These are phyloP conservation scores for Rugalucina vietnamica DNA, from an alignment of 2,888 invertebrate species.

Conservation along the genomic window DNA sequence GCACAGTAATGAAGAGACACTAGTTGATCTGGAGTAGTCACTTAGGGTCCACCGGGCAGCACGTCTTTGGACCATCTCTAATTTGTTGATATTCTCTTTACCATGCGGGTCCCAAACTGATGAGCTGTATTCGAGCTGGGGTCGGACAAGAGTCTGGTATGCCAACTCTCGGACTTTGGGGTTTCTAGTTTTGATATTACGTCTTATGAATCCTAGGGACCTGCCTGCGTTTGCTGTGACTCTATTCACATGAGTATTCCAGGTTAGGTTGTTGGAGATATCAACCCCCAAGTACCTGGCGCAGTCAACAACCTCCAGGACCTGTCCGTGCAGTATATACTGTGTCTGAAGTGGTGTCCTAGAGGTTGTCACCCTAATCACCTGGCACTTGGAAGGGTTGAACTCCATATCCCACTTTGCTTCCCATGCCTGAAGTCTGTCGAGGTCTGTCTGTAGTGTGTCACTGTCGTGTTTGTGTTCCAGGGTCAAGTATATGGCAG, in stretches of 20 bases:
- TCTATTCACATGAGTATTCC: background rate
- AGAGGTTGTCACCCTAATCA: background rate
- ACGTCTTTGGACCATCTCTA: background rate
- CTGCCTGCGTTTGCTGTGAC: background rate
- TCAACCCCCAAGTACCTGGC: conserved; percentile 3
- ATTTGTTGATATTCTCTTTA: background rate
- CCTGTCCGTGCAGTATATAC: background rate
- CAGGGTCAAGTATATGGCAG: conserved; percentile 2
- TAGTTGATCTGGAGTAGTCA: too few species aligned
- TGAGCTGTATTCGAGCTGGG: background rate
- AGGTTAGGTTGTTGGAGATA: background rate
- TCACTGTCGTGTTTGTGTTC: background rate
- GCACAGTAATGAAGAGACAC: too few species aligned
- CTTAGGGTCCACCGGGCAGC: background rate
- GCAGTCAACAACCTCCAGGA: background rate
- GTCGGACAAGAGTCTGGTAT: background rate
- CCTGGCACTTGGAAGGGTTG: conserved; percentile 20
- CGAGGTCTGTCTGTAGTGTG: conserved; percentile 10
- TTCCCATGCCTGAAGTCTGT: conserved; percentile 13
- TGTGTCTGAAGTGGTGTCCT: background rate
- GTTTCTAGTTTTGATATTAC: background rate
- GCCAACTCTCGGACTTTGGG: background rate
- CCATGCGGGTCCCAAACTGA: conserved; percentile 7
- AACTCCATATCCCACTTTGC: conserved; percentile 23
- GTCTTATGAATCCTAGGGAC: background rate